These are phyloP conservation scores for Climacteris rufus DNA, from an alignment of 2,113 vertebrate species.

Conservation along the genomic window DNA sequence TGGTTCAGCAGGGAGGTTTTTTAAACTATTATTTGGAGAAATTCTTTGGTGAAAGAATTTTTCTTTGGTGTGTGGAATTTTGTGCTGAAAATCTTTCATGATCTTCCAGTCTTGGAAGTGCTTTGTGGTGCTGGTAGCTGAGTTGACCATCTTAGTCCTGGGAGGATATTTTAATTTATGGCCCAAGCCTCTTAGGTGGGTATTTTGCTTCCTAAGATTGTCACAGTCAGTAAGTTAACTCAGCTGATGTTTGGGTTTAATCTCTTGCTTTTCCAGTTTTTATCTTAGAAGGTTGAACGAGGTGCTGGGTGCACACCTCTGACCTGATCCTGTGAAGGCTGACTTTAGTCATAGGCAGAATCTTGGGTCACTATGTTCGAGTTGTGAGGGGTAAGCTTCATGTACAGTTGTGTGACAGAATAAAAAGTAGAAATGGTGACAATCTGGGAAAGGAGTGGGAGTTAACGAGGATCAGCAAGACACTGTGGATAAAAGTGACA, in stretches of 20 bases:
- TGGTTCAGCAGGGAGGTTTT: not conserved
- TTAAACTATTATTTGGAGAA: not conserved
- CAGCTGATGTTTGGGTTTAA: not conserved
- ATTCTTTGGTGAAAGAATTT: not conserved
- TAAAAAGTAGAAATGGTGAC: not conserved
- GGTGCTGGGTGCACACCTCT: not conserved
- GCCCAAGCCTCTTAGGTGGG: not conserved
- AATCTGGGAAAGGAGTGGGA: conserved; percentile 10
- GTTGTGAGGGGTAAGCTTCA: not conserved
- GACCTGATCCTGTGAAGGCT: not conserved
- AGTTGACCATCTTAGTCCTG: not conserved
- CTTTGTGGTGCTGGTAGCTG: not conserved
- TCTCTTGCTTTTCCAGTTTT: not conserved
- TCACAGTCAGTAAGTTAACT: not conserved
- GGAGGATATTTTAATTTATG: not conserved
- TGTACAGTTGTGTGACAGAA: not conserved
- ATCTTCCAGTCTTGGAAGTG: not conserved
- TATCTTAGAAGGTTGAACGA: not conserved
- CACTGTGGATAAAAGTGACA: not conserved
- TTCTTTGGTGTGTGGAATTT: not conserved
- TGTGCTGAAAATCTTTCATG: not conserved
- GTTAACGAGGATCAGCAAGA: not conserved
- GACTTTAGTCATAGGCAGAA: not conserved
- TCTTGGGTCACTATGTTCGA: not conserved
- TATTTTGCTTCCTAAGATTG: not conserved